Conservation (phyloP, 2,113 vertebrate species). For the Myodes glareolus region DNA sequence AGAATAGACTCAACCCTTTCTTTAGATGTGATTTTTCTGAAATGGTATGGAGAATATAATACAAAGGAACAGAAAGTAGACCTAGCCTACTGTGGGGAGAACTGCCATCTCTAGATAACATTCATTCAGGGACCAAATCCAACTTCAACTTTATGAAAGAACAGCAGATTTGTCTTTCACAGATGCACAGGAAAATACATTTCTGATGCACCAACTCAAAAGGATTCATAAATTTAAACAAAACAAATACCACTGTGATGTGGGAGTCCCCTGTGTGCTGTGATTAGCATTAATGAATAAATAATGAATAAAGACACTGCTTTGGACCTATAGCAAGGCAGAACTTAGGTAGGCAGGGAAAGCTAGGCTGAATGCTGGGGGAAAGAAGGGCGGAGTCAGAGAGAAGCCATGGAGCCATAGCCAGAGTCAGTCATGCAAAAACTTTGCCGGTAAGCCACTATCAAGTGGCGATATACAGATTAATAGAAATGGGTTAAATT, state of each 20-base stretch:
- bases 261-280: no score
- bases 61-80: neutral
- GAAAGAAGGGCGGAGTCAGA: no score
- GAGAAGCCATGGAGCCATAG: no score
- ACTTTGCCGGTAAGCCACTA: no score
- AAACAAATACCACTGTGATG: neutral
- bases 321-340: no score
- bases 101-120: conserved; percentile 30
- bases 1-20: neutral
- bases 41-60: neutral
- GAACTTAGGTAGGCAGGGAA: no score
- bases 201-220: neutral
- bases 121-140: neutral
- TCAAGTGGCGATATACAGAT: no score
- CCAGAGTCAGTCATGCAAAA: no score
- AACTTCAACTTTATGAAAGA: conserved; percentile 36
- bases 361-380: no score
- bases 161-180: neutral
- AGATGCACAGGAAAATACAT: conserved; percentile 21
- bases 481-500: no score
- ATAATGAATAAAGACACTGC: no score
- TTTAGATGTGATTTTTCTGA: conserved; percentile 21
- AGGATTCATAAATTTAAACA: neutral
- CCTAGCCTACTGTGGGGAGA: neutral
- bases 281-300: no score